phyloP scores from a whole-genome alignment of 2,113 vertebrate species.

The Abramis brama region DNA sequence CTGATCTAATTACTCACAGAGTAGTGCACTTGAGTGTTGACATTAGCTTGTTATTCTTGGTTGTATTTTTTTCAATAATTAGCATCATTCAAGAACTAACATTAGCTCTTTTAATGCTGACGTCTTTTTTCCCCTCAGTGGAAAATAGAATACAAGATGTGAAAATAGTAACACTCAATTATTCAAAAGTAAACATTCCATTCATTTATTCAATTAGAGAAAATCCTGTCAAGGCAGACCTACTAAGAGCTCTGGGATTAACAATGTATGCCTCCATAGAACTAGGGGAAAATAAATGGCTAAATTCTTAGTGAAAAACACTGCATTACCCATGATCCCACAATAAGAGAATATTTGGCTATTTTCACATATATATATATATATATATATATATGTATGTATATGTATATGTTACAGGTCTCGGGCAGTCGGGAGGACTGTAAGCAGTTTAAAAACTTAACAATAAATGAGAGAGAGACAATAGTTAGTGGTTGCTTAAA shows the following conservation, averaged over 20 bases:
- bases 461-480: too few species aligned
- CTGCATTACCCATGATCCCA: not conserved
- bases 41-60: conserved; percentile 15
- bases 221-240: not conserved
- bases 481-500: too few species aligned
- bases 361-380: not conserved
- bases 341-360: not conserved
- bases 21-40: not conserved
- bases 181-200: not conserved
- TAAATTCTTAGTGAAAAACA: not conserved
- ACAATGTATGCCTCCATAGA: not conserved
- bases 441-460: too few species aligned
- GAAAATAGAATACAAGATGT: not conserved
- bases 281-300: not conserved
- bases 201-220: not conserved
- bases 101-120: not conserved
- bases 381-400: too few species aligned
- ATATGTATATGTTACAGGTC: too few species aligned
- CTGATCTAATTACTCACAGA: not conserved
- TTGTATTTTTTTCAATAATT: not conserved
- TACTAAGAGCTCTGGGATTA: not conserved
- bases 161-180: not conserved
- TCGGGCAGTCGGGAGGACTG: too few species aligned
- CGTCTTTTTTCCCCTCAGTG: not conserved
- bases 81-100: conserved; percentile 15